Conservation (phyloP, 1,140 invertebrate species). For the Solen grandis region DNA sequence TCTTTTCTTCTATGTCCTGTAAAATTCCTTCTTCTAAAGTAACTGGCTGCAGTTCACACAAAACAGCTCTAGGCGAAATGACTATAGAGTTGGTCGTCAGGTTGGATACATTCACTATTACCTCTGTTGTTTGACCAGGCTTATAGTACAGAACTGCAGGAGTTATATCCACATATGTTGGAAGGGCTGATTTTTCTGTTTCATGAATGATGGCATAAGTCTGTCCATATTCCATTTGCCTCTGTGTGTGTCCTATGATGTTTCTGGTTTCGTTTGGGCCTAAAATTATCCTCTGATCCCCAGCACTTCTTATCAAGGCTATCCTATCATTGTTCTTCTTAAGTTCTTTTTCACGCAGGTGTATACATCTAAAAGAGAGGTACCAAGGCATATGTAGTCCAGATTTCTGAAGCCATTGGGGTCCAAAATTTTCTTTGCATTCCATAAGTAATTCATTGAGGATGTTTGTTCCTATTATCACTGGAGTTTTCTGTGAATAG, state of each 20-base stretch:
- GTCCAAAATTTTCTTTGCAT: constrained; percentile 36
- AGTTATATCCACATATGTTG: too few relatives aligned
- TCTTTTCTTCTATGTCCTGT: background rate
- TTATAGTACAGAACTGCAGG: constrained; percentile 28
- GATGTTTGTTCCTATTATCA: constrained; percentile 52
- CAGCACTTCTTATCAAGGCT: constrained; percentile 27
- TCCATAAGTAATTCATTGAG: constrained; percentile 19
- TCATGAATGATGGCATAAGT: constrained; percentile 51
- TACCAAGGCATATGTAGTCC: constrained; percentile 26
- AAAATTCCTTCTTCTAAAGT: constrained; percentile 19
- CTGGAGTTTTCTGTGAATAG: constrained; percentile 16
- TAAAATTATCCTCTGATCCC: constrained; percentile 21
- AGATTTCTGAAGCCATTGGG: constrained; percentile 29
- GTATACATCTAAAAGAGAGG: too few relatives aligned
- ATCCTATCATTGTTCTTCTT: constrained; percentile 31
- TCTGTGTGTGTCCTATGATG: constrained; percentile 41
- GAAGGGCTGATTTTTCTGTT: constrained; percentile 16
- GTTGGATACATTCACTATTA: constrained; percentile 25
- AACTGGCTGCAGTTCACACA: constrained; percentile 53
- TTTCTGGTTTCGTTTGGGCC: constrained; percentile 30
- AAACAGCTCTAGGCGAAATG: constrained; percentile 14
- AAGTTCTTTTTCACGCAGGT: constrained; percentile 24
- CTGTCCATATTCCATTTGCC: constrained; percentile 25
- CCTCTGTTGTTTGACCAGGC: constrained; percentile 7
- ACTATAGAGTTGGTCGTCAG: constrained; percentile 29